Percentiles rank a stretch among this genome's conserved stretches.
Evolutionary conservation across 2,113 vertebrate species (phyloP).

Genomic region (Vombatus ursinus): DNA sequence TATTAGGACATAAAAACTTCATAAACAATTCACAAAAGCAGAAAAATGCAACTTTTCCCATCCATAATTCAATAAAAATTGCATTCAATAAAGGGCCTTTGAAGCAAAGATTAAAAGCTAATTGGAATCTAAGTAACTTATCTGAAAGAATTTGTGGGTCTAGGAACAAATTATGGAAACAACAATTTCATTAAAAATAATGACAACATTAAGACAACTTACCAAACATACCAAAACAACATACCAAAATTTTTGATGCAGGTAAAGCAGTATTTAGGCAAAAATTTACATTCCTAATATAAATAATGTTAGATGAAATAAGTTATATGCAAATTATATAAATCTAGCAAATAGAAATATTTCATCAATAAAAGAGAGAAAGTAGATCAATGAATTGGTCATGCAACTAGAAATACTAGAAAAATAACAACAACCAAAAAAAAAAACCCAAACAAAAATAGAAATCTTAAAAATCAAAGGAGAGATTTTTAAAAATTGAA

Average conservation of each 20-base stretch:
- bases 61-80: not conserved
- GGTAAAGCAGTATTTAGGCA: too few relatives aligned
- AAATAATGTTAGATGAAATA: too few relatives aligned
- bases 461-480: not conserved
- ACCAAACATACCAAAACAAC: too few relatives aligned
- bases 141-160: too few relatives aligned
- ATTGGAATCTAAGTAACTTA: not conserved
- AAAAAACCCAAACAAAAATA: not conserved
- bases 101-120: not conserved
- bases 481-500: not conserved
- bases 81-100: not conserved
- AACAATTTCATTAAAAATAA: not conserved
- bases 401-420: not conserved
- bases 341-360: too few relatives aligned
- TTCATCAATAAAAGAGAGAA: too few relatives aligned
- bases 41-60: not conserved
- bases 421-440: not conserved
- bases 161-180: not conserved
- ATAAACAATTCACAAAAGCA: not conserved
- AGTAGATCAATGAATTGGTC: too few relatives aligned
- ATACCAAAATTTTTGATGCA: too few relatives aligned
- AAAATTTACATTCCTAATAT: too few relatives aligned
- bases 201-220: too few relatives aligned
- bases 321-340: too few relatives aligned
- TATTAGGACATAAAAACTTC: not conserved